Conservation (phyloP, 2,888 invertebrate species). For the Byasa hedistus region DNA sequence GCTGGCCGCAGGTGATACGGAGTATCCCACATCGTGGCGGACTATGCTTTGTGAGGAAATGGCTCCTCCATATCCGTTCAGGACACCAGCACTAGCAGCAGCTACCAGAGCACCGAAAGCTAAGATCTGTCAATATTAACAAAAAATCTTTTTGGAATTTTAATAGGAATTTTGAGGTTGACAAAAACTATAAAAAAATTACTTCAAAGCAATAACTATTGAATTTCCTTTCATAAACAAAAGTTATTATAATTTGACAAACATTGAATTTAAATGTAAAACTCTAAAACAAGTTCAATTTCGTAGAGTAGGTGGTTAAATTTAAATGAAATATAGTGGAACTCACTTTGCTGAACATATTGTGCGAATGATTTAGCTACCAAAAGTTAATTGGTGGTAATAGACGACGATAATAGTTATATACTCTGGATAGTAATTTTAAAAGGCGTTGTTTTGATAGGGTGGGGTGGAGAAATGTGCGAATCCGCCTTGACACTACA, state of each 20-base stretch:
- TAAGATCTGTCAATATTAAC: conserved; percentile 13
- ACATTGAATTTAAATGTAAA: no score
- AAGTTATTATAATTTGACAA: no score
- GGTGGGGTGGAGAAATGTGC: conserved; percentile 64
- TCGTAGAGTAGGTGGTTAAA: no score
- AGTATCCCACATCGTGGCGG: conserved; percentile 40
- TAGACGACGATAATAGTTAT: conserved; percentile 56
- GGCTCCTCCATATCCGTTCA: conserved; percentile 29
- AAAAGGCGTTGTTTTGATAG: background rate
- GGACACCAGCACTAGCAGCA: conserved; percentile 56
- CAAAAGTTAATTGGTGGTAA: conserved; percentile 60
- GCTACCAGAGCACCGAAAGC: conserved; percentile 43
- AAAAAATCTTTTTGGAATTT: no score
- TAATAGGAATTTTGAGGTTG: no score
- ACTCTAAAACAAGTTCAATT: no score
- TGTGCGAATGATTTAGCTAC: conserved; percentile 54
- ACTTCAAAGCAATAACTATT: no score
- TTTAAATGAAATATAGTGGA: no score
- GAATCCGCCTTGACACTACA: conserved; percentile 51
- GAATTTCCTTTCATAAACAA: no score
- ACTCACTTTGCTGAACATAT: conserved; percentile 67
- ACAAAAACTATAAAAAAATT: no score
- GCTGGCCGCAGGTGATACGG: conserved; percentile 33
- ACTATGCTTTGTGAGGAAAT: conserved; percentile 38
- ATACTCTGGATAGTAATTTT: conserved; percentile 45